phyloP scores from a whole-genome alignment of 2,888 invertebrate species.

The Drosophila subsilvestris region DNA sequence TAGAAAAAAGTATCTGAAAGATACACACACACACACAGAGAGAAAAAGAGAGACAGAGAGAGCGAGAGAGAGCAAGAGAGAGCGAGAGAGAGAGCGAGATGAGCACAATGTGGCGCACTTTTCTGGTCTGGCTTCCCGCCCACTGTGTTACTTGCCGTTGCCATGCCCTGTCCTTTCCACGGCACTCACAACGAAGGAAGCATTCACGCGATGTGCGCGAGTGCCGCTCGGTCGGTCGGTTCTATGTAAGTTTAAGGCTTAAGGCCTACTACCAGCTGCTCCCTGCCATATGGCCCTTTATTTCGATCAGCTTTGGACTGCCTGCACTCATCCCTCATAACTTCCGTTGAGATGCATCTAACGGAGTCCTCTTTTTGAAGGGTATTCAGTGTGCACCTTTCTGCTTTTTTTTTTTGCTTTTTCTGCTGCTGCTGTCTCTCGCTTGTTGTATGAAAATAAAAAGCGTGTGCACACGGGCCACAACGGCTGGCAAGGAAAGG shows the following conservation, averaged over 20 bases:
- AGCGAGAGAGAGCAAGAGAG: background rate
- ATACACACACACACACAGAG: slow-evolving; percentile 45
- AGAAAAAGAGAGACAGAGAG: no score
- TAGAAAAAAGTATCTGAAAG: slow-evolving; percentile 68
- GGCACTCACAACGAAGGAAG: background rate
- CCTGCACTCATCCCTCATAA: no score
- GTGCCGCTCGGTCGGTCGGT: background rate
- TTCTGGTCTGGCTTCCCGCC: slow-evolving; percentile 57
- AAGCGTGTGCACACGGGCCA: slow-evolving; percentile 60
- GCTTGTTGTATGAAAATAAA: slow-evolving; percentile 28
- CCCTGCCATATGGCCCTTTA: no score
- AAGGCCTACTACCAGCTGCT: no score
- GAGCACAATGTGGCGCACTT: slow-evolving; percentile 36
- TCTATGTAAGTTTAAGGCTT: no score
- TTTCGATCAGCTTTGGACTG: no score
- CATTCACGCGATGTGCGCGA: background rate
- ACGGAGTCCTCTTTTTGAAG: background rate
- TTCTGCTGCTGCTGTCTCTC: background rate
- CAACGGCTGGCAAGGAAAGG: slow-evolving; percentile 19
- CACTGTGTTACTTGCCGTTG: slow-evolving; percentile 30
- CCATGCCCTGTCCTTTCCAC: background rate
- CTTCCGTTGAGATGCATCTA: no score
- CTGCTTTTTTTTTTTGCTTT: no score
- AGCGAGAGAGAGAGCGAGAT: no score
- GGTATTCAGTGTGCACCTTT: background rate